Conservation (phyloP, 2,888 invertebrate species). For the Palloptera scutellata region DNA sequence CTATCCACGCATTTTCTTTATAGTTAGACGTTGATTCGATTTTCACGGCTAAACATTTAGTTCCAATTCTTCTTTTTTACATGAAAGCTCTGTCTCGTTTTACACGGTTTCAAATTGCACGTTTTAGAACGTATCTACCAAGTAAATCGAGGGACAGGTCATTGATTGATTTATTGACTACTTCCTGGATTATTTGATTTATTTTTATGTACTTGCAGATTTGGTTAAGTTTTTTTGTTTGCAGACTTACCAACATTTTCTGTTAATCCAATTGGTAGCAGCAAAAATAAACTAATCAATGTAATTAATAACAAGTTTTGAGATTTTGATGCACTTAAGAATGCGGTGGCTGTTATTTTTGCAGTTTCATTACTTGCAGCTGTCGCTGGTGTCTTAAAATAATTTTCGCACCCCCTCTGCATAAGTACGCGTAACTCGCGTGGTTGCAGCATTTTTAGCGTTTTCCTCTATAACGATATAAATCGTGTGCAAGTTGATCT, state of each 20-base stretch:
- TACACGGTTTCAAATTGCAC: too few relatives aligned
- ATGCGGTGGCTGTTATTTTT: background rate
- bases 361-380: background rate
- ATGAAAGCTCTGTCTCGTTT: too few relatives aligned
- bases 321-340: background rate
- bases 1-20: too few relatives aligned
- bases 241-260: background rate
- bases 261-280: slow-evolving; percentile 1
- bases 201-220: too few relatives aligned
- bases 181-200: too few relatives aligned
- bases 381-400: background rate
- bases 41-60: too few relatives aligned
- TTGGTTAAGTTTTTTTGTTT: background rate
- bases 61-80: too few relatives aligned
- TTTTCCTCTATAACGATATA: background rate
- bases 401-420: background rate
- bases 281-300: background rate
- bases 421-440: background rate
- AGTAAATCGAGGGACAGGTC: too few relatives aligned
- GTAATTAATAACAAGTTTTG: background rate
- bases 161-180: too few relatives aligned
- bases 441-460: background rate
- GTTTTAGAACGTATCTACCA: too few relatives aligned
- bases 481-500: too few relatives aligned
- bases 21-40: too few relatives aligned